These are phyloP conservation scores for Mustela nigripes DNA, from an alignment of 2,113 vertebrate species.

Conservation along the genomic window DNA sequence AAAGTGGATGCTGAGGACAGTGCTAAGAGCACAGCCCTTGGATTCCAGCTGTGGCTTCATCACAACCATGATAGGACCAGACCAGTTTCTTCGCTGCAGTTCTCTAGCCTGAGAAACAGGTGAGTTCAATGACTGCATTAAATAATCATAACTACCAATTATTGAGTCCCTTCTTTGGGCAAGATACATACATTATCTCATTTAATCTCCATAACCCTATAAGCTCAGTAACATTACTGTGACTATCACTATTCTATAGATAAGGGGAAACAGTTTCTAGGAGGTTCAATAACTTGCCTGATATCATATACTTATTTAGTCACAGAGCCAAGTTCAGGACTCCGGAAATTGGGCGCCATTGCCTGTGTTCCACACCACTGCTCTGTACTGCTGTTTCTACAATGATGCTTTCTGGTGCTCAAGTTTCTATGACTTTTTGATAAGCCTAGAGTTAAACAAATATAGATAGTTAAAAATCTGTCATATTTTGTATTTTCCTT, in stretches of 20 bases:
- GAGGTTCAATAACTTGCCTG: not conserved
- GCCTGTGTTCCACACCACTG: rapidly evolving
- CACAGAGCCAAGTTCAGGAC: not conserved
- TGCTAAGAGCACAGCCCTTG: not conserved
- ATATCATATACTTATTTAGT: not conserved
- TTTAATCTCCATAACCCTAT: not conserved
- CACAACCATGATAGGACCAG: rapidly evolving
- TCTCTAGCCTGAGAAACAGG: not conserved
- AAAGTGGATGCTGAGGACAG: not conserved
- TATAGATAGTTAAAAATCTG: not conserved
- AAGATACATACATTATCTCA: not conserved
- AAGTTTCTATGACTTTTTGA: not conserved
- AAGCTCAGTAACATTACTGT: rapidly evolving
- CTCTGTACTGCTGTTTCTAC: not conserved
- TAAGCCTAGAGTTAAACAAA: not conserved
- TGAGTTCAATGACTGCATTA: too few relatives aligned
- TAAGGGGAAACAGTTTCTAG: not conserved
- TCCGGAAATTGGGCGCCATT: not conserved
- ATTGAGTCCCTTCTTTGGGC: not conserved
- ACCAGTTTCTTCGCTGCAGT: rapidly evolving
- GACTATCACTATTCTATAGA: not conserved
- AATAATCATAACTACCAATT: not conserved
- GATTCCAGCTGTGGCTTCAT: not conserved
- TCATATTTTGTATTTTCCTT: not conserved
- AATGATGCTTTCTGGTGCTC: not conserved